Evolutionary conservation across 2,888 invertebrate genomes (phyloP), one percentile per base, ranked within the genome.

Genomic region (Arenicola marina): DNA sequence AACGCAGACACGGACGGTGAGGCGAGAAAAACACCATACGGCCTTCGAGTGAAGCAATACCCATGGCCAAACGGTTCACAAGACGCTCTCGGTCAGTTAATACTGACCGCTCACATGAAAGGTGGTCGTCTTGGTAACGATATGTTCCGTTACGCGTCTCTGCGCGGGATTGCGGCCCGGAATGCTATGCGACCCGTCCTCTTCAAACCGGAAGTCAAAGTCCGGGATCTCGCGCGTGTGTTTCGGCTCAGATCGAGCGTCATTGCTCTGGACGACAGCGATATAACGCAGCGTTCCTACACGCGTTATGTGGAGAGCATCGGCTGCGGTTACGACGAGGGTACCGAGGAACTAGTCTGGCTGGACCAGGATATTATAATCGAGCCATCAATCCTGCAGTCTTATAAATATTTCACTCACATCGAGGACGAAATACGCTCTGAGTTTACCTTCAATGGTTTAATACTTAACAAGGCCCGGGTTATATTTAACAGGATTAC

Each of bases 111-210:
- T 38, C 11, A 38, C 18, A 38, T 38, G 18, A 15, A 11, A 24
- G 48, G 48, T 48, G 48, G 48, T 11, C 48, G 48, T 21, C 48
- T 48, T 48, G 48, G 48, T n/a, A 48, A 48, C 26, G 7, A n/a
- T 24, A 48, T 48, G 48, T 48, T 48, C 48, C 18, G 7, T 11
- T 24, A 48, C 48, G 48, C 48, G 7, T 11, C 48, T 7, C 15
- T 24, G 48, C 26, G 11, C 18, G 48, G 48, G 7, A 11, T 48
- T 7, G 48, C 48, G 26, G 7, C 11, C 7, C 18, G 18, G n/a
- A 11, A 48, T 7, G 26, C 7, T 7, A 11, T 21, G 7, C 15
- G 18, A 24, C 48, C 15, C 48, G 48, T 24, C 15, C 7, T 48
- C 26, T 7, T 48, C 15, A 48, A 7, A 24, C 26, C 48, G 18